Evolutionary conservation across 2,888 invertebrate genomes (phyloP).

Genomic region (Loripinus fragilis): DNA sequence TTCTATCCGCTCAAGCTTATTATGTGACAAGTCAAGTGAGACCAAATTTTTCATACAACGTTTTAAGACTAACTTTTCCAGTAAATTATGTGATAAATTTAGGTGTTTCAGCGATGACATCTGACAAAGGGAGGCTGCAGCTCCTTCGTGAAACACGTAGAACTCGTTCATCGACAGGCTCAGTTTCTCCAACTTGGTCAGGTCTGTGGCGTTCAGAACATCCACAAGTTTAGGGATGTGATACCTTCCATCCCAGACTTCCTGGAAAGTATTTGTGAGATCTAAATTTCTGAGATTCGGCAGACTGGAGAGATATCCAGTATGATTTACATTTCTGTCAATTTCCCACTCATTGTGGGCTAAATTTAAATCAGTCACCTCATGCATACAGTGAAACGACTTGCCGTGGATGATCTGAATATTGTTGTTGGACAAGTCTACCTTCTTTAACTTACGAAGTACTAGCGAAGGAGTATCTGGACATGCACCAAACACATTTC

Average conservation of each 20-base stretch:
- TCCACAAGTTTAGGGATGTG: constrained; percentile 59
- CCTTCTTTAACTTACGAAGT: constrained; percentile 32
- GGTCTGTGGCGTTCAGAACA: constrained; percentile 50
- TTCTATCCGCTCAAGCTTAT: constrained; percentile 41
- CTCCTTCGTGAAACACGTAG: constrained; percentile 40
- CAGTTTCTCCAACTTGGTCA: constrained; percentile 52
- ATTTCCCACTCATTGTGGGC: constrained; percentile 62
- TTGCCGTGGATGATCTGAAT: constrained; percentile 64
- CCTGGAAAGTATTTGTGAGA: constrained; percentile 62
- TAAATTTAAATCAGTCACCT: constrained; percentile 53
- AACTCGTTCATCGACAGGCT: constrained; percentile 62
- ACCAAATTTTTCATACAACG: constrained; percentile 47
- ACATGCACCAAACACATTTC: constrained; percentile 63
- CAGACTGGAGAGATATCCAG: constrained; percentile 55
- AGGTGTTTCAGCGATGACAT: constrained; percentile 50
- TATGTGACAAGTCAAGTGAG: constrained; percentile 60
- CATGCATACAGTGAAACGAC: constrained; percentile 64
- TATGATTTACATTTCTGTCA: constrained; percentile 44
- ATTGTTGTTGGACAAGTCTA: constrained; percentile 59
- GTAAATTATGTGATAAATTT: constrained; percentile 56
- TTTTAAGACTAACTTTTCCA: constrained; percentile 36
- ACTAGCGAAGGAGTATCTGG: constrained; percentile 26
- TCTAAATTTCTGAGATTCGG: constrained; percentile 52
- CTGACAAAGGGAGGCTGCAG: constrained; percentile 58
- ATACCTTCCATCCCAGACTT: constrained; percentile 45